Base-by-base conservation (phyloP, 2,888 invertebrate genomes). In the Sericinus montela region DNA sequence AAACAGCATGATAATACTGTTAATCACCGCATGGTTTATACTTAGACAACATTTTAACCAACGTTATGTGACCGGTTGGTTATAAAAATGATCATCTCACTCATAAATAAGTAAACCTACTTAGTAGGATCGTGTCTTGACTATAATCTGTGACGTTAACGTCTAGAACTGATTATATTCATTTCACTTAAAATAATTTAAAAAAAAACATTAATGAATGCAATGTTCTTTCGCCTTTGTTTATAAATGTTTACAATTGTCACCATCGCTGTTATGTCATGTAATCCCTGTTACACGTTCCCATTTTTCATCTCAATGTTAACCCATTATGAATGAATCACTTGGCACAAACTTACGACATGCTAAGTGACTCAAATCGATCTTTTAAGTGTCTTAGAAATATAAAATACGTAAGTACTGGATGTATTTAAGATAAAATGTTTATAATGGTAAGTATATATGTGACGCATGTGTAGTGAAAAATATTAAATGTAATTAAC, bases 21-120 rank as follows among this genome's bases (percentile, higher is more conserved):
- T 62, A 58, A 60, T 55, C 59, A 62, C 54, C 63, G 72, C 72
- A 72, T 72, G 71, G 60, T 49, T 48, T 59, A 57, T 40, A 58
- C 48, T 51, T 42, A 53, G 54, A 51, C 49, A 56, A 52, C 32
- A 35, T 45, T 40, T 28, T 40, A 59, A 49, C 48, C 57, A 55
- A 57, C 54, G 25, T 39, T 48, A 57, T 52, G 44, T 52, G 56
- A 61, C 62, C 48, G 46, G 58, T 57, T 63, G 63, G 54, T 51
- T 54, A 39, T 50, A 28, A 38, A 45, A 19, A 28, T 47, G 28
- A 43, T 44, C 41, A 43, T 30, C 32, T 38, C 32, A 37, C 29
- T 38, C 37, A 23, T 48, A 46, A 30, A 30, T 7, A 29, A 30
- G n/a, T 45, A 38, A 43, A 43, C 32, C 29, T 32, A 48, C 48